These are phyloP conservation scores for Chromobotia macracanthus DNA, from an alignment of 2,797 vertebrate species.

Conservation along the genomic window DNA sequence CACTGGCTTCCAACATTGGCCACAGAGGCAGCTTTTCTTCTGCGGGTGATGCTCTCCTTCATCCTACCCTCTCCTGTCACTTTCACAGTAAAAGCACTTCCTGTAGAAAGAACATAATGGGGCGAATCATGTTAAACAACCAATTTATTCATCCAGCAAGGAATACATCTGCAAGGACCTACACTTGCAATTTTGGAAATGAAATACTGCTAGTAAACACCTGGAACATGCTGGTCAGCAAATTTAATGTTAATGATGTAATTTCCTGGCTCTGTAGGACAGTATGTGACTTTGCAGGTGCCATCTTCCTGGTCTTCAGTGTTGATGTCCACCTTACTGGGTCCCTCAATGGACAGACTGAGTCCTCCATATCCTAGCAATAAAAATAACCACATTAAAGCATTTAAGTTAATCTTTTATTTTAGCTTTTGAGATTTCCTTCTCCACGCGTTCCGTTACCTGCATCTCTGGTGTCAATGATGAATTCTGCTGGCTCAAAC, in stretches of 20 bases:
- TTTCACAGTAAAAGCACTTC: constrained; percentile 92
- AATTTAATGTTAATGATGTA: constrained; percentile 96
- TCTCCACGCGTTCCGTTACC: constrained; percentile 69
- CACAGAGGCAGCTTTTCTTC: constrained; percentile 85
- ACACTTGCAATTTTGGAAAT: neutral
- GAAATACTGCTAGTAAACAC: constrained; percentile 61
- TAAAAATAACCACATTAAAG: neutral
- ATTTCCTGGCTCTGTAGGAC: constrained; percentile 91
- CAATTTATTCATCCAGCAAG: neutral
- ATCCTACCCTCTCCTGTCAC: constrained; percentile 91
- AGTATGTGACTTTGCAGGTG: constrained; percentile 91
- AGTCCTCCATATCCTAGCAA: constrained; percentile 88
- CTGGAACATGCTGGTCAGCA: constrained; percentile 91
- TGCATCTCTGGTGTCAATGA: constrained; percentile 91
- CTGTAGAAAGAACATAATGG: constrained; percentile 65
- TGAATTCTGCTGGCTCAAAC: constrained; percentile 88
- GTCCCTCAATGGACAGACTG: constrained; percentile 91
- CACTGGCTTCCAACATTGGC: constrained; percentile 91
- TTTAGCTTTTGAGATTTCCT: neutral
- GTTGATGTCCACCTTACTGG: constrained; percentile 94
- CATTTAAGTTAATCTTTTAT: neutral
- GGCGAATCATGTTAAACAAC: neutral
- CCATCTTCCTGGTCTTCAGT: constrained; percentile 93
- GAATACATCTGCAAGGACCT: neutral
- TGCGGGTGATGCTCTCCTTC: constrained; percentile 93